phyloP scores from a whole-genome alignment of 2,113 vertebrate genomes.

The Candoia aspera region DNA sequence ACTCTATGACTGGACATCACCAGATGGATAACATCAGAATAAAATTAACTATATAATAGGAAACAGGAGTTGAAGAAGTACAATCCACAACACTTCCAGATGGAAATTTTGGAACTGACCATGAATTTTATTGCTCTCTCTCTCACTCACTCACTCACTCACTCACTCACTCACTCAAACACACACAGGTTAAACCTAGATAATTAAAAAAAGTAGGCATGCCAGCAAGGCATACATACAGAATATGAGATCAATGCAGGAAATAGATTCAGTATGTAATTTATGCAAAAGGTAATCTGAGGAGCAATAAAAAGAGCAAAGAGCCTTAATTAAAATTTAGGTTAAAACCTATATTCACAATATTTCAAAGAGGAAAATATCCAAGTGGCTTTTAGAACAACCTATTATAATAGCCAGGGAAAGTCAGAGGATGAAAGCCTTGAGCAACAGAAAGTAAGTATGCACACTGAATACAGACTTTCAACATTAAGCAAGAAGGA shows the following conservation, averaged over 20 bases:
- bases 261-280: background rate
- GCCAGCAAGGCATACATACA: background rate
- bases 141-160: accelerated
- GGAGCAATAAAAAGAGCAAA: background rate
- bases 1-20: background rate
- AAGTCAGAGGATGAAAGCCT: background rate
- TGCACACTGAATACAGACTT: background rate
- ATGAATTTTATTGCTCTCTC: background rate
- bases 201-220: background rate
- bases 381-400: background rate
- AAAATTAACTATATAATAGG: background rate
- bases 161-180: background rate
- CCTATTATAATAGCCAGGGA: background rate
- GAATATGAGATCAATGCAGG: background rate
- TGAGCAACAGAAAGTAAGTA: background rate
- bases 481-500: background rate
- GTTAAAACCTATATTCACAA: background rate
- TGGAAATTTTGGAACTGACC: background rate
- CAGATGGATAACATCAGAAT: background rate
- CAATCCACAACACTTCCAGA: background rate
- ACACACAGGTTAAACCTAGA: background rate
- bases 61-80: background rate
- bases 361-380: background rate
- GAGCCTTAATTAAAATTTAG: background rate
- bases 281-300: background rate